Base-by-base conservation (phyloP, 2,113 vertebrate species). In the Nothocercus julius region DNA sequence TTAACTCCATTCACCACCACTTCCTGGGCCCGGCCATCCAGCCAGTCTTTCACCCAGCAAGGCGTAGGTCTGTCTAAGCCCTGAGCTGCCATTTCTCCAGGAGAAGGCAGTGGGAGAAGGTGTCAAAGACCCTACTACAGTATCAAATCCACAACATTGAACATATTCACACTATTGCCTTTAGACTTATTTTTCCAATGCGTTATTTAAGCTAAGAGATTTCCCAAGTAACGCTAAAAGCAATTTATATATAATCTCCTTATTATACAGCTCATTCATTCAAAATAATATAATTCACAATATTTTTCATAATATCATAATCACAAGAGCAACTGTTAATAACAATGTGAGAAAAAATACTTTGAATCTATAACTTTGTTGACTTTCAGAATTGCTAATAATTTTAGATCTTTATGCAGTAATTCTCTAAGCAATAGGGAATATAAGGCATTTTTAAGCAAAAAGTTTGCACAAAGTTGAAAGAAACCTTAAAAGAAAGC, bases 261-360 rank as follows among this genome's bases (percentile, higher is more conserved):
- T 88, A 92, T 84, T 47, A 77, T 69, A 69, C 69, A 47, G 54
- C 76, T 96, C 93, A 94, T 88, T 90, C 6, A 89, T 95, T 95
- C 59, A 93, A 92, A 90, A 86, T 36, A 58, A 7, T 49, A 49
- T 87, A 62, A 91, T 53, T 77, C 30, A 67, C 69, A 80, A 82
- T 62, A 63, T 16, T 28, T 36, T 51, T 82, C 45, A 79, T 80
- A 70, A 79, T 67, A 78, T n/a, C 58, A 82, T 54, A 84, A 79
- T 74, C 44, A 92, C 25, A 85, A 94, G 5, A 91, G 49, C 8
- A 79, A 79, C 16, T 51, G 20, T 45, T 68, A 88, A 68, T 40
- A n/a, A 42, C 42, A 90, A 76, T 21, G 64, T 56, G 54, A 30
- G 10, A 87, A 90, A 86, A 44, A 0, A 22, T 69, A 82, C 82